Percentiles rank a stretch among this genome's conserved stretches.
These are phyloP conservation scores for Lagodon rhomboides DNA, from an alignment of 2,797 vertebrate genomes.

Conservation along the genomic window DNA sequence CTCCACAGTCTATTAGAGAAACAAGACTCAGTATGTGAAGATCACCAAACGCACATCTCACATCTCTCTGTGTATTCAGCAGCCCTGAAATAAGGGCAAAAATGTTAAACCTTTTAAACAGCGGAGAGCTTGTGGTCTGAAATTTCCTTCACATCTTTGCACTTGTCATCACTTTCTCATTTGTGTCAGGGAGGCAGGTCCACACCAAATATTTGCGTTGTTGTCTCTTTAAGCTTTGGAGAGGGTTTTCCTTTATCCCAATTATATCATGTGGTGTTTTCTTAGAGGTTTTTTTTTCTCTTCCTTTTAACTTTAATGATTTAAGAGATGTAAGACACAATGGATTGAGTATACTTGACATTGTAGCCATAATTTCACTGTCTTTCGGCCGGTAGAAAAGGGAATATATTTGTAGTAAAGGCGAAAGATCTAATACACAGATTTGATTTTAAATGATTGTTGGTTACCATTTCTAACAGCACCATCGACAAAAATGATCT, in stretches of 20 bases:
- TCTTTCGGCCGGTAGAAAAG: not conserved
- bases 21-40: slow-evolving; percentile 9
- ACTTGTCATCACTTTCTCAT: slow-evolving; percentile 1
- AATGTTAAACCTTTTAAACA: slow-evolving; percentile 2
- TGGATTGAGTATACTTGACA: not conserved
- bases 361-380: not conserved
- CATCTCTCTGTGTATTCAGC: not conserved
- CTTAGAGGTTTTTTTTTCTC: slow-evolving; percentile 17
- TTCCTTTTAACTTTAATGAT: slow-evolving; percentile 1
- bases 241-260: slow-evolving; percentile 1
- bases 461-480: not conserved
- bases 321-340: not conserved
- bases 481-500: not conserved
- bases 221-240: slow-evolving; percentile 24
- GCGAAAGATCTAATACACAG: slow-evolving; percentile 7
- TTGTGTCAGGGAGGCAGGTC: not conserved
- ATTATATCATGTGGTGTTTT: slow-evolving; percentile 15
- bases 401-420: slow-evolving; percentile 3
- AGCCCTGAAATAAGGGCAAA: not conserved
- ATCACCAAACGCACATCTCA: not conserved
- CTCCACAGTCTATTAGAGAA: slow-evolving; percentile 5
- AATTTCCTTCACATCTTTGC: not conserved
- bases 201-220: slow-evolving; percentile 8
- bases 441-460: slow-evolving; percentile 4
- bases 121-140: not conserved